A percentile compares a stretch with the other conserved stretches of the same genome.
These are phyloP conservation scores for Pipra filicauda DNA, from an alignment of 2,113 vertebrate species.

Conservation along the genomic window DNA sequence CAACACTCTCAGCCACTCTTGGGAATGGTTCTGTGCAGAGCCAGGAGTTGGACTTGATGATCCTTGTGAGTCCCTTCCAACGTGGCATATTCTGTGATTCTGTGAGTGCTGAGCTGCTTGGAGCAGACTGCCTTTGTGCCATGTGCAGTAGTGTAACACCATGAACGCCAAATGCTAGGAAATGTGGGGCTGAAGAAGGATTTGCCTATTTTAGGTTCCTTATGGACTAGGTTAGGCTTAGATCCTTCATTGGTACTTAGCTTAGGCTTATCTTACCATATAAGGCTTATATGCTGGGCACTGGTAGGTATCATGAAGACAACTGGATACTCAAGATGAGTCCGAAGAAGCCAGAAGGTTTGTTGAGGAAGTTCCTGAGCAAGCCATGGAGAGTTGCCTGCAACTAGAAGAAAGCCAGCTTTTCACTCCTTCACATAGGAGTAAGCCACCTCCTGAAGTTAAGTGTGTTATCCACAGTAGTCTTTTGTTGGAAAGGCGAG, in stretches of 20 bases:
- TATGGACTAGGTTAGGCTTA: neutral
- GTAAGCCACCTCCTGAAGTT: neutral
- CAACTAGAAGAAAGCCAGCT: neutral
- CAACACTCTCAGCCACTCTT: neutral
- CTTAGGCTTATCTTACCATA: neutral
- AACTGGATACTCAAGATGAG: neutral
- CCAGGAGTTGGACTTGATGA: neutral
- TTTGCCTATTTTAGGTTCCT: neutral
- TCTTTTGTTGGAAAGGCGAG: neutral
- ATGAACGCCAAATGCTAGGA: neutral
- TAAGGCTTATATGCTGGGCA: neutral
- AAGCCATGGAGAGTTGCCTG: neutral
- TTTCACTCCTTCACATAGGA: neutral
- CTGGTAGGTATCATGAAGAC: accelerated
- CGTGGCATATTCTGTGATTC: neutral
- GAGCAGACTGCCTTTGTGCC: neutral
- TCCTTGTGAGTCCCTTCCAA: neutral
- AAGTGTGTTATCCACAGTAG: neutral
- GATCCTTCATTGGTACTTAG: neutral
- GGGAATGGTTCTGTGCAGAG: neutral
- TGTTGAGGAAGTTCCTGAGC: neutral
- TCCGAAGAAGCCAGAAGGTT: neutral
- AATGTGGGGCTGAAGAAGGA: neutral
- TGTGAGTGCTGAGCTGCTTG: neutral
- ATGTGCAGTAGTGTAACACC: neutral